Percentiles rank a stretch among this genome's conserved stretches.
Evolutionary conservation across 1,140 invertebrate genomes (phyloP).

Genomic region (Dendroctonus valens): DNA sequence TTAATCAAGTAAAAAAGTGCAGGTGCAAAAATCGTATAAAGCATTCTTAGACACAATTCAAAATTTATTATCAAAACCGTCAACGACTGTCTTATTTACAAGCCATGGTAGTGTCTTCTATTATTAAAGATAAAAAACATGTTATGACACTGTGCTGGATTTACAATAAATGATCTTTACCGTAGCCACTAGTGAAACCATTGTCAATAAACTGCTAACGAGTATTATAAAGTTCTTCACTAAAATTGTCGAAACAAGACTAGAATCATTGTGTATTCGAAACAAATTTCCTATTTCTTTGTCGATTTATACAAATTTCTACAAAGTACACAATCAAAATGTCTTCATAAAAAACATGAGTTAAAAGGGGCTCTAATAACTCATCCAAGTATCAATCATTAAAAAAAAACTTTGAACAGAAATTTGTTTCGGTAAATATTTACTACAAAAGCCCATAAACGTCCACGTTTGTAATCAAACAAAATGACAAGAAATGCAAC

Average conservation of each 20-base stretch:
- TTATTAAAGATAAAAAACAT: not conserved
- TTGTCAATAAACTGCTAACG: constrained; percentile 15
- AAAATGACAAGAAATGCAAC: too few species aligned
- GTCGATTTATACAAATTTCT: not conserved
- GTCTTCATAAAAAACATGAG: not conserved
- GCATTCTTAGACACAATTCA: not conserved
- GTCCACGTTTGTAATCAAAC: too few species aligned
- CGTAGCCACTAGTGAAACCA: constrained; percentile 12
- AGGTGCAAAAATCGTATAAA: constrained; percentile 19
- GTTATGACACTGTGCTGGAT: not conserved
- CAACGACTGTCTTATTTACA: constrained; percentile 5
- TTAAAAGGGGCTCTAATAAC: not conserved
- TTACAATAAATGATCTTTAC: constrained; percentile 6
- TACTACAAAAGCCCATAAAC: too few species aligned
- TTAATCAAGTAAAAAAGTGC: constrained; percentile 5
- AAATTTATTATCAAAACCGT: constrained; percentile 6
- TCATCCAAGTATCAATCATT: not conserved
- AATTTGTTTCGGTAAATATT: not conserved
- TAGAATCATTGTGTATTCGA: constrained; percentile 13
- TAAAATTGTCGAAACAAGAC: constrained; percentile 20
- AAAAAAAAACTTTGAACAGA: not conserved
- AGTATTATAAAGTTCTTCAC: constrained; percentile 23
- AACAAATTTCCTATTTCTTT: constrained; percentile 17
- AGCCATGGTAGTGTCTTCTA: not conserved
- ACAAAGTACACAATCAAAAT: not conserved